A percentile compares a stretch with the other conserved stretches of the same genome.
Evolutionary conservation across 2,797 vertebrate genomes (phyloP).

Genomic region (Thalassophryne amazonica): DNA sequence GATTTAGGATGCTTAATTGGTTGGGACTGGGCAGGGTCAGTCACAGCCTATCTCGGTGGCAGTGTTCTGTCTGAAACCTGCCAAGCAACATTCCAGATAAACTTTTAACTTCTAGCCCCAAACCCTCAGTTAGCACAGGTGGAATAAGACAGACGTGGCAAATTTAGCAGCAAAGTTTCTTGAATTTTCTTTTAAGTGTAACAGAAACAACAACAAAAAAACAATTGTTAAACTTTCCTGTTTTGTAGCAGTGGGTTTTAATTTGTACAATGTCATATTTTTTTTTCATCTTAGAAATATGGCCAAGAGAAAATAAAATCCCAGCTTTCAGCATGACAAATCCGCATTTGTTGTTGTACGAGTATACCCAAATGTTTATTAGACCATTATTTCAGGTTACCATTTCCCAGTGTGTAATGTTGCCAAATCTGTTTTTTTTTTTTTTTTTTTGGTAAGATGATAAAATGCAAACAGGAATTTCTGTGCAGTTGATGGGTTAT

Average conservation of each 20-base stretch:
- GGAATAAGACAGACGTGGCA: constrained; percentile 60
- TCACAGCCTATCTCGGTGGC: constrained; percentile 79
- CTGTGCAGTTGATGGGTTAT: constrained; percentile 26
- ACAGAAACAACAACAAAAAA: too few species aligned
- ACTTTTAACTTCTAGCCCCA: constrained; percentile 70
- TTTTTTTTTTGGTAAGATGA: constrained; percentile 29
- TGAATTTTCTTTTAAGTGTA: constrained; percentile 66
- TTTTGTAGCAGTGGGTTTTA: constrained; percentile 59
- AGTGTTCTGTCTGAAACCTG: constrained; percentile 75
- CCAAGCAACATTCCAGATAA: constrained; percentile 85
- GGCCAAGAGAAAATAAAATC: constrained; percentile 59
- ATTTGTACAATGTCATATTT: constrained; percentile 63
- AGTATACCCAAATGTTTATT: constrained; percentile 46
- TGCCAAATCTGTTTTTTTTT: constrained; percentile 71
- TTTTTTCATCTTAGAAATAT: constrained; percentile 56
- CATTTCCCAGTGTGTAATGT: constrained; percentile 34
- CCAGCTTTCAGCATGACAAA: constrained; percentile 38
- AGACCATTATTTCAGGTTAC: constrained; percentile 54
- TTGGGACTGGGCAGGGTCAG: constrained; percentile 71
- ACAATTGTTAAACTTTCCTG: too few species aligned
- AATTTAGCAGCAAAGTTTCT: constrained; percentile 61
- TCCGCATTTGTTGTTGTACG: constrained; percentile 32
- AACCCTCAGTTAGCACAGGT: constrained; percentile 63
- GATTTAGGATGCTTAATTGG: constrained; percentile 77
- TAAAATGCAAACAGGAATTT: constrained; percentile 33